These are phyloP conservation scores for Acanthopagrus latus DNA, from an alignment of 2,797 vertebrate genomes.

Conservation along the genomic window DNA sequence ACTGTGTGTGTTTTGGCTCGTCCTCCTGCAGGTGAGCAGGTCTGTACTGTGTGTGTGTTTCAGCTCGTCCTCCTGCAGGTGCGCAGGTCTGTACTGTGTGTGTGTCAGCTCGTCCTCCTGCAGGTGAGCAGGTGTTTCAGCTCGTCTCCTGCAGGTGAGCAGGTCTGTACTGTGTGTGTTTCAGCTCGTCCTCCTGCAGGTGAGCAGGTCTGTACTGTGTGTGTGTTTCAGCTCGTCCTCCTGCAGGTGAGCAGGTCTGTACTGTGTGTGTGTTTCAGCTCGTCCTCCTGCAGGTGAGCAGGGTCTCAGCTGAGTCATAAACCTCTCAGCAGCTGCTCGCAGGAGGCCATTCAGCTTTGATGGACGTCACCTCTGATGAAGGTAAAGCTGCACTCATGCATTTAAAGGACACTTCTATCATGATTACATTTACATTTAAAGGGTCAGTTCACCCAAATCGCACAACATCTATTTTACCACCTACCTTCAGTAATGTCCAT, in stretches of 20 bases:
- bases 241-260: too few species aligned
- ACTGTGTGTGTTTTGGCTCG: too few species aligned
- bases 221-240: too few species aligned
- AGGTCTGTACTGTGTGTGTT: too few species aligned
- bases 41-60: too few species aligned
- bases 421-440: constrained; percentile 77
- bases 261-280: neutral
- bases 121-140: neutral
- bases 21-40: too few species aligned
- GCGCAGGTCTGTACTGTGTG: too few species aligned
- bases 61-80: constrained; percentile 18
- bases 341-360: constrained; percentile 53
- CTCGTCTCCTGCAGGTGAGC: too few species aligned
- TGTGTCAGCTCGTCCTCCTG: constrained; percentile 18
- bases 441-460: constrained; percentile 61
- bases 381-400: constrained; percentile 44
- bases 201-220: too few species aligned
- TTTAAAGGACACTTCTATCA: constrained; percentile 66
- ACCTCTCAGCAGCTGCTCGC: constrained; percentile 56
- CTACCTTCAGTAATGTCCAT: neutral
- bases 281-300: constrained; percentile 26
- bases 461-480: constrained; percentile 18
- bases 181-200: too few species aligned
- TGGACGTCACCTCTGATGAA: constrained; percentile 59
- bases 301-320: constrained; percentile 43